Conservation (phyloP, 1,140 invertebrate genomes). For the Aphelenchoides fujianensis region DNA sequence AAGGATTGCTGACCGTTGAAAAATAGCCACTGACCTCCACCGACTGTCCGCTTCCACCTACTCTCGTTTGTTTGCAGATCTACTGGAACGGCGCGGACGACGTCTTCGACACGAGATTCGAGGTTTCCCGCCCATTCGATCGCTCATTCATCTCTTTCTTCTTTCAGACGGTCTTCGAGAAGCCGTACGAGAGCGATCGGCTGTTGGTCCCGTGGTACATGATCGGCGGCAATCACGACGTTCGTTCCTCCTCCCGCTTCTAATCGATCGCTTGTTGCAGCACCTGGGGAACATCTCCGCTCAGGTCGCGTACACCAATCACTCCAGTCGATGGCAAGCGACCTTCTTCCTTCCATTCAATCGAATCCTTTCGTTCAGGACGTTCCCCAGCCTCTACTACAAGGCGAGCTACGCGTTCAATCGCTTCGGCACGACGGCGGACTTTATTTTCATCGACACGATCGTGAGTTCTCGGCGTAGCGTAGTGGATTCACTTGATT, state of each 20-base stretch:
- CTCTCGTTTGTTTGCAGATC: conserved; percentile 22
- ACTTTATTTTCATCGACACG: conserved; percentile 49
- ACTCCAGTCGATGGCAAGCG: conserved; percentile 63
- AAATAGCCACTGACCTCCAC: no score
- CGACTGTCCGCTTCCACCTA: no score
- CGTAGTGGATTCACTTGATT: not conserved
- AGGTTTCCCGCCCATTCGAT: conserved; percentile 16
- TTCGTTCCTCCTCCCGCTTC: conserved; percentile 66
- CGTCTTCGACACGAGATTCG: conserved; percentile 38
- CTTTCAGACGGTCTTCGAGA: conserved; percentile 44
- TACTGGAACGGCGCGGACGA: conserved; percentile 47
- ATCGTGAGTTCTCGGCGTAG: conserved; percentile 16
- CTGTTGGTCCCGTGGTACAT: conserved; percentile 62
- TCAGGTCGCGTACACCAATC: conserved; percentile 63
- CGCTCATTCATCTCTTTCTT: not conserved
- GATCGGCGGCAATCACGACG: conserved; percentile 66
- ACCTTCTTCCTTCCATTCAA: no score
- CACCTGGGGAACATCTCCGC: conserved; percentile 63
- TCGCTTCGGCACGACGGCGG: not conserved
- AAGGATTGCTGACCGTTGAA: no score
- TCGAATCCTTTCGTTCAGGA: conserved; percentile 31
- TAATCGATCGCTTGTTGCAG: no score
- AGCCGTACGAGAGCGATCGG: conserved; percentile 30
- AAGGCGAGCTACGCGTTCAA: conserved; percentile 33
- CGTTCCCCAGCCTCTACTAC: conserved; percentile 47